Evolutionary conservation across 2,797 vertebrate genomes (phyloP).

Genomic region (Cuculus canorus): DNA sequence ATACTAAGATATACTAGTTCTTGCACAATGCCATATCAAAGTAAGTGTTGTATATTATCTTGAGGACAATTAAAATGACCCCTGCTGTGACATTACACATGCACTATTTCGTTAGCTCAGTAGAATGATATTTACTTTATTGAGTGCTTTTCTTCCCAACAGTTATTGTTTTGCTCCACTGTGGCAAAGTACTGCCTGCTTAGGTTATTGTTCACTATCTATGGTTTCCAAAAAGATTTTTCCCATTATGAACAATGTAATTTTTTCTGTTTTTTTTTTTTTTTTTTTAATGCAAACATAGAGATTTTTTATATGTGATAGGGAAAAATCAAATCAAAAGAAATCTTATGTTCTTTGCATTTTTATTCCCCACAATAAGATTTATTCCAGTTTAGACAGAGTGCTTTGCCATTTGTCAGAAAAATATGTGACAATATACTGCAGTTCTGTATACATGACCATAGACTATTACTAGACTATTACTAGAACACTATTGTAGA

Average conservation of each 20-base stretch:
- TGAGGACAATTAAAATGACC: background rate
- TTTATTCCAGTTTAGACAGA: background rate
- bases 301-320: background rate
- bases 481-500: background rate
- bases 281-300: background rate
- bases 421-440: background rate
- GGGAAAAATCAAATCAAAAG: background rate
- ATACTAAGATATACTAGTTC: background rate
- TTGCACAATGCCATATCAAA: background rate
- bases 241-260: background rate
- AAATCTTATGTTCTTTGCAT: background rate
- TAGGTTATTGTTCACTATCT: background rate
- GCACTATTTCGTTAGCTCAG: background rate
- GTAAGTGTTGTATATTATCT: background rate
- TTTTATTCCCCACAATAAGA: background rate
- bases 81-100: background rate
- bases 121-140: conserved; percentile 21
- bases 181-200: background rate
- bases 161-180: background rate
- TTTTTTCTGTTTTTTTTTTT: background rate
- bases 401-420: background rate
- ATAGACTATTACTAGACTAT: background rate
- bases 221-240: background rate
- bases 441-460: background rate
- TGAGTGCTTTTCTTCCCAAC: background rate